Base-by-base conservation (phyloP, 2,113 vertebrate genomes). In the Grantiella picta region DNA sequence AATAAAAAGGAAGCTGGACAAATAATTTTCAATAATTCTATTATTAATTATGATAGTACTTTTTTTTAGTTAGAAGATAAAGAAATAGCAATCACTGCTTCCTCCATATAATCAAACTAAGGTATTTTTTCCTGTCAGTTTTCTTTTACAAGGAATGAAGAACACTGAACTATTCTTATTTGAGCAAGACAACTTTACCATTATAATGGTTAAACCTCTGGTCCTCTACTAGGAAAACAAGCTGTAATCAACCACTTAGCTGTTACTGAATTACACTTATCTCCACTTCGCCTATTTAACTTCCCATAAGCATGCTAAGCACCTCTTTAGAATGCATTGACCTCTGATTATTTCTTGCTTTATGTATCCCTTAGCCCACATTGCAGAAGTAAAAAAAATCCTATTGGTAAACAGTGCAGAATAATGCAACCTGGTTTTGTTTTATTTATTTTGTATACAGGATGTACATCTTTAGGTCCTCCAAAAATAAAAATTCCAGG, bases 351-450 rank as follows among this genome's bases (percentile, higher is more conserved):
- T 81, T 96, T 89, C 94, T 91, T 86, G 72, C 54, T 95, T 95
- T 94, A 95, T 95, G 87, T 81, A 92, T 97, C 94, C 93, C 93
- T 89, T 86, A 96, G 93, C 95, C 82, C 93, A 86, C 93, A 93
- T 69, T 92, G 71, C 70, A 60, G 79, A 66, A 86, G 86, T 88
- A n/a, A 89, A 92, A 54, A 86, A 91, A 81, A 75, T 59, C 35
- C 27, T 92, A 35, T 59, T 90, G 71, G 52, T 90, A 28, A 80
- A 64, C 12, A 63, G 33, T 56, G 54, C 24, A 44, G 68, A 90
- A 52, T 80, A 85, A 66, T 57, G 15, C 10, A 85, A 12, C 42
- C 60, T 88, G 18, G 4, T 63, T 65, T 90, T 54, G 4, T 57
- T 83, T 94, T 59, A 82, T 91, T 76, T 86, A 36, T 76, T 86